phyloP scores from a whole-genome alignment of 2,888 invertebrate species.

The Pandemis heparana region DNA sequence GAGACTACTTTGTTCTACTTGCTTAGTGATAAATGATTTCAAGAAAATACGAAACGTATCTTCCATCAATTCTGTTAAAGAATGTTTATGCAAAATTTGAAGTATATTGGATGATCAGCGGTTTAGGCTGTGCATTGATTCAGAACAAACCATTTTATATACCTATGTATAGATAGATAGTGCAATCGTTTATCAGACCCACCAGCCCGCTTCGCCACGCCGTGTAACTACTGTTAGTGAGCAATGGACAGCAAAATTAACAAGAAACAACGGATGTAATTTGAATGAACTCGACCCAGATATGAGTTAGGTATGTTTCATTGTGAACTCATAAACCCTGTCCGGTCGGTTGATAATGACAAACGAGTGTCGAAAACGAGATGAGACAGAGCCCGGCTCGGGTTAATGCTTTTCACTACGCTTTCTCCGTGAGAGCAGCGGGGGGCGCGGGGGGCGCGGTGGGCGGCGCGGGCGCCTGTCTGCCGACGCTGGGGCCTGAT shows the following conservation, averaged over 20 bases:
- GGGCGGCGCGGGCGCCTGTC: conserved; percentile 11
- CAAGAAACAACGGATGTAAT: conserved; percentile 4
- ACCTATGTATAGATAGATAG: no score
- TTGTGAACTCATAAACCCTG: conserved; percentile 11
- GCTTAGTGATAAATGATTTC: no score
- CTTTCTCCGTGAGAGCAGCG: conserved; percentile 32
- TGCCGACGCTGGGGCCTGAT: conserved; percentile 22
- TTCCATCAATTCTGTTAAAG: no score
- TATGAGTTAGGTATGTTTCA: conserved; percentile 6
- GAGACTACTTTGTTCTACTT: no score
- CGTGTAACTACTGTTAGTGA: neutral
- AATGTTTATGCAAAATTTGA: no score
- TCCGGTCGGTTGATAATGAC: conserved; percentile 27
- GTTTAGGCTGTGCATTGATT: no score
- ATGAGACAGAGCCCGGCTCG: conserved; percentile 16
- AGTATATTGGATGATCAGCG: no score
- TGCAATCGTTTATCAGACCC: neutral
- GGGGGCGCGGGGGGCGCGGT: conserved; percentile 20
- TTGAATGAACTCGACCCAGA: conserved; percentile 11
- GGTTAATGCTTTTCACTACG: conserved; percentile 35
- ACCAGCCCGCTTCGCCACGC: neutral
- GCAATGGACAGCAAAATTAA: neutral
- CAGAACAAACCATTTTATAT: no score
- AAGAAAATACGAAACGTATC: no score
- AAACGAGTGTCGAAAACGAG: conserved; percentile 18